Evolutionary conservation across 2,888 invertebrate genomes (phyloP).

Genomic region (Tetragnatha montana): DNA sequence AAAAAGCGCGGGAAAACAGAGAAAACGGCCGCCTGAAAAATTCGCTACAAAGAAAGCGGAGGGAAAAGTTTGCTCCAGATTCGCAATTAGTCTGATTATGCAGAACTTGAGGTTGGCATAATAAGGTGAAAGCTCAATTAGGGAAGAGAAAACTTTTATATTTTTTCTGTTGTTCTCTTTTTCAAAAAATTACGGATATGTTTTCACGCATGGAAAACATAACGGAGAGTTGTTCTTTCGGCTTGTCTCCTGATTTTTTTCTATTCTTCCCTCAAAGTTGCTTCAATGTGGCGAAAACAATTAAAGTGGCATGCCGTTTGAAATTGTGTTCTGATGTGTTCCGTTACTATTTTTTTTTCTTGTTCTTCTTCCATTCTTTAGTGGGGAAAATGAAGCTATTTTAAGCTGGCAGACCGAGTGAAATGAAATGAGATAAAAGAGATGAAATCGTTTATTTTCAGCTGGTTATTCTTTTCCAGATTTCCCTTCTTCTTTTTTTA

Average conservation of each 20-base stretch:
- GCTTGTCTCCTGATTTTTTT: not conserved
- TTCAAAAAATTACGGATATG: constrained; percentile 27
- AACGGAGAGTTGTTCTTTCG: constrained; percentile 25
- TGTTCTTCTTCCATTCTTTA: not conserved
- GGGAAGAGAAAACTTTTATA: not conserved
- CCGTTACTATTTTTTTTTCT: not conserved
- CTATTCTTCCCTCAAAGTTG: not conserved
- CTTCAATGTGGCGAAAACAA: constrained; percentile 20
- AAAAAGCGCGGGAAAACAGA: constrained; percentile 1
- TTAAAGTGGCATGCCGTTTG: constrained; percentile 21
- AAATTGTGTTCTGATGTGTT: not conserved
- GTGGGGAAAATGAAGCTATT: not conserved
- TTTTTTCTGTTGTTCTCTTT: not conserved
- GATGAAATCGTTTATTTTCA: not conserved
- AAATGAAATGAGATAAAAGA: constrained; percentile 8
- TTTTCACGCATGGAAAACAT: constrained; percentile 47
- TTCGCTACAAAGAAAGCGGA: not conserved
- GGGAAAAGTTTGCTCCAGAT: not conserved
- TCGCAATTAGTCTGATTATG: constrained; percentile 35
- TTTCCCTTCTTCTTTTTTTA: not conserved
- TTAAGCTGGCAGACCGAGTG: not conserved
- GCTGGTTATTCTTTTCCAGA: not conserved
- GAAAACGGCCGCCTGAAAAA: not conserved
- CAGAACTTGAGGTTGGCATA: not conserved
- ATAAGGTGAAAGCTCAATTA: constrained; percentile 46